Evolutionary conservation across 2,888 invertebrate species (phyloP).

Genomic region (Calliphora vomitoria): DNA sequence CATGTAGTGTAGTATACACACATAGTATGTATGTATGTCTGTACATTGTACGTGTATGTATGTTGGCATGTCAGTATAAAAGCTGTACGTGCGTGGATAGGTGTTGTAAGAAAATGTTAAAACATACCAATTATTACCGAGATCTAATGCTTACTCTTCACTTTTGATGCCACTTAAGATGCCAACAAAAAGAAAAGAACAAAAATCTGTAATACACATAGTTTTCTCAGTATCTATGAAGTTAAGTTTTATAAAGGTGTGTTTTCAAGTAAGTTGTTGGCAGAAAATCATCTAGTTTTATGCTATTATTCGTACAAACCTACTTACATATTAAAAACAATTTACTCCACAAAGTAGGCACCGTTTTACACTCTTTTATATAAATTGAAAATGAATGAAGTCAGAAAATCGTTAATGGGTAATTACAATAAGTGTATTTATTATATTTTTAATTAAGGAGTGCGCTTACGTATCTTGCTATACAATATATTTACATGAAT

Average conservation of each 20-base stretch:
- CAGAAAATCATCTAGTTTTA: too few species aligned
- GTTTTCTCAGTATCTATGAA: neutral
- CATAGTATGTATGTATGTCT: too few species aligned
- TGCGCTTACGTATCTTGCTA: too few species aligned
- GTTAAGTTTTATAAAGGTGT: neutral
- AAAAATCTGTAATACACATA: neutral
- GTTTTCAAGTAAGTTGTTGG: neutral
- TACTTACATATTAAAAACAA: neutral
- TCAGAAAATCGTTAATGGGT: constrained; percentile 34
- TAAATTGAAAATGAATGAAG: constrained; percentile 1
- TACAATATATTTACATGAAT: too few species aligned
- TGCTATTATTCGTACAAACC: too few species aligned
- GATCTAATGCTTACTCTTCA: constrained; percentile 30
- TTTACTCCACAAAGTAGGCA: constrained; percentile 9
- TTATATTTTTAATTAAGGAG: too few species aligned
- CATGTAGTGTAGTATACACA: neutral
- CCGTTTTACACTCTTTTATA: neutral
- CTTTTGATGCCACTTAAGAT: constrained; percentile 46
- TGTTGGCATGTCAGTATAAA: too few species aligned
- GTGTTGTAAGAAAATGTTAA: constrained; percentile 6
- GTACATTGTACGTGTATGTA: too few species aligned
- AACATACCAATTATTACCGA: constrained; percentile 47
- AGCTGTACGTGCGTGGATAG: neutral
- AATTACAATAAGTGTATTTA: constrained; percentile 10
- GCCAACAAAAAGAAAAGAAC: neutral